Base-by-base conservation (phyloP, 92 coral and sea anemone genomes). In the Desmophyllum pertusum region DNA sequence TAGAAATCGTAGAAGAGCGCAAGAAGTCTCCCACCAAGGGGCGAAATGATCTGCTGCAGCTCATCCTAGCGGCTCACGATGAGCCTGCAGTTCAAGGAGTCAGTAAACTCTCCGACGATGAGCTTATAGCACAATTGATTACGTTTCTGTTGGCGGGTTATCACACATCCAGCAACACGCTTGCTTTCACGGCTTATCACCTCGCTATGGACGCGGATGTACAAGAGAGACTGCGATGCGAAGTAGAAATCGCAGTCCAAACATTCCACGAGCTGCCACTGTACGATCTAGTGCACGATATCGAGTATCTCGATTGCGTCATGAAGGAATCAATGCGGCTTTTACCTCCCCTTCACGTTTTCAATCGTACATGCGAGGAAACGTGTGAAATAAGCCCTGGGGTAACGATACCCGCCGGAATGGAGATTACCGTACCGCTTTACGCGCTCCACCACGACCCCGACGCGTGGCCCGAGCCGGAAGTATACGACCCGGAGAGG, bases 221-320 rank as follows among this genome's bases (percentile, higher is more conserved):
- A 51, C 93, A 89, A 79, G 87, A 81, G 48, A 84, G 80, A 50
- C 51, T 89, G 31, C 64, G 85, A 55, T 67, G 43, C 6, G 93
- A 89, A 67, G 77, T 89, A 5, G 83, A 84, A 9, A 76, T 76
- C 4, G 93, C 77, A 14, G 66, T 48, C 25, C 88, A 91, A 80
- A 52, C 93, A 37, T 80, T 86, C 42, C 86, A 86, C 14, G 95
- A 84, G 5, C 71, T 78, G 46, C 84, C 92, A 6, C 27, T 89
- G 73, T 92, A 86, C 38, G 95, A 92, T 29, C 86, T 92, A 23
- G 88, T 86, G n/a, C 85, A 87, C 46, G 88, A 92, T 10, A 80
- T 92, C 53, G 95, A 92, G 83, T 92, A 92, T 81, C 76, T 92
- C 66, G 93, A 92, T 19, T 92, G 95, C 76, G 89, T 92, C 73